Conservation (phyloP, 2,113 vertebrate species). For the Alethe diademata region DNA sequence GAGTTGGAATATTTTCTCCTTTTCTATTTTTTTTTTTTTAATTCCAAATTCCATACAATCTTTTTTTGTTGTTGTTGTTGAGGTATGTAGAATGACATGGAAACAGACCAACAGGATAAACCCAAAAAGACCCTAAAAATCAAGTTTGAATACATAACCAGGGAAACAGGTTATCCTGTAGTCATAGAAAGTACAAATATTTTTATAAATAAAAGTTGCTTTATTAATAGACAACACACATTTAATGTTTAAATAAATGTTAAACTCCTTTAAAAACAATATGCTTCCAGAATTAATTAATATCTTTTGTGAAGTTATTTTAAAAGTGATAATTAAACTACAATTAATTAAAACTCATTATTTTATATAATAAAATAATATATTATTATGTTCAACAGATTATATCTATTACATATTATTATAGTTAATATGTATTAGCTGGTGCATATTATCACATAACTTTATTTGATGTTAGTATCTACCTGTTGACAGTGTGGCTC, state of each 20-base stretch:
- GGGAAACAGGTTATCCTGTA: background rate
- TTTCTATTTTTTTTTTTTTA: background rate
- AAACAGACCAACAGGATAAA: background rate
- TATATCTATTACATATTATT: background rate
- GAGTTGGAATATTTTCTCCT: background rate
- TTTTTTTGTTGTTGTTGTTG: background rate
- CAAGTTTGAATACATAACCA: conserved; percentile 37
- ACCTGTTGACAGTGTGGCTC: background rate
- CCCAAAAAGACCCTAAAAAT: background rate
- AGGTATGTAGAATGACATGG: background rate
- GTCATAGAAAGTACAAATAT: conserved; percentile 2
- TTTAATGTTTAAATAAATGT: background rate
- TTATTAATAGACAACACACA: background rate
- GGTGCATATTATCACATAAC: background rate
- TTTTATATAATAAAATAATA: background rate
- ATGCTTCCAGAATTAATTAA: background rate
- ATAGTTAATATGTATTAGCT: background rate
- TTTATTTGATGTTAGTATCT: background rate
- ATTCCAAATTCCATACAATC: background rate
- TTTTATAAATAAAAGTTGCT: background rate
- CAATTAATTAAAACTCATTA: background rate
- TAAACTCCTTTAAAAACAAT: background rate
- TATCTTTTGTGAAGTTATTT: background rate
- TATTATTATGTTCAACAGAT: background rate
- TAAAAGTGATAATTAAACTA: background rate